Conservation (phyloP, 2,797 vertebrate species). For the Decapterus maruadsi region DNA sequence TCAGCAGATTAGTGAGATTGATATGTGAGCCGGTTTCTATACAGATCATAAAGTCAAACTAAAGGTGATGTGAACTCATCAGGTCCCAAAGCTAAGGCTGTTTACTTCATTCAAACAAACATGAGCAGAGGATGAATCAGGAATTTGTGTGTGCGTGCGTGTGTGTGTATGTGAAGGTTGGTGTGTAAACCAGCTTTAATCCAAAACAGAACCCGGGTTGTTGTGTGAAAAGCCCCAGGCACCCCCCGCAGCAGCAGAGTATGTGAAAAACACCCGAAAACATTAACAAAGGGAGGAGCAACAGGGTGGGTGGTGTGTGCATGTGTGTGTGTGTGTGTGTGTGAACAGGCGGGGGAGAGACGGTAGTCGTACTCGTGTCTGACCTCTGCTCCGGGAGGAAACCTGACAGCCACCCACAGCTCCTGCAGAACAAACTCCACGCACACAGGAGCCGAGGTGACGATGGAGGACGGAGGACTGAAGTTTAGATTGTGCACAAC, state of each 20-base stretch:
- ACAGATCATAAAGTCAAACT: background rate
- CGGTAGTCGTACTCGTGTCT: slow-evolving; percentile 47
- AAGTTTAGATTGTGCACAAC: background rate
- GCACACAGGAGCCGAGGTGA: background rate
- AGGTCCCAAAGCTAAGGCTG: slow-evolving; percentile 22
- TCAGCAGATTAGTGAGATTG: background rate
- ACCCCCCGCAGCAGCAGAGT: slow-evolving; percentile 73
- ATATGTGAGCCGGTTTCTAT: slow-evolving; percentile 1
- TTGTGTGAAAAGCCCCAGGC: slow-evolving; percentile 68
- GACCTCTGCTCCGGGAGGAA: slow-evolving; percentile 62
- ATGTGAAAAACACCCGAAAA: slow-evolving; percentile 71
- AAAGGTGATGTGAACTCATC: slow-evolving; percentile 10
- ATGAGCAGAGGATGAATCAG: slow-evolving; percentile 24
- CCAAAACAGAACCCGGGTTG: slow-evolving; percentile 70
- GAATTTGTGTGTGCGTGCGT: slow-evolving; percentile 15
- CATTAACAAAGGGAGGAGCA: slow-evolving; percentile 49
- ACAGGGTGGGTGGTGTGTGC: background rate
- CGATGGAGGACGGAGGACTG: background rate
- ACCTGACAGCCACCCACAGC: slow-evolving; percentile 36
- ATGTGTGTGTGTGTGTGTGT: slow-evolving; percentile 1
- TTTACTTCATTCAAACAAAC: slow-evolving; percentile 45
- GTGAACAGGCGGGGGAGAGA: background rate
- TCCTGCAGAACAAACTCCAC: slow-evolving; percentile 47
- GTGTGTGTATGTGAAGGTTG: background rate
- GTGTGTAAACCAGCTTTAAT: slow-evolving; percentile 62